Evolutionary conservation across 2,113 vertebrate species (phyloP), one percentile per base, ranked within the genome.

Genomic region (Ammodytes marinus): DNA sequence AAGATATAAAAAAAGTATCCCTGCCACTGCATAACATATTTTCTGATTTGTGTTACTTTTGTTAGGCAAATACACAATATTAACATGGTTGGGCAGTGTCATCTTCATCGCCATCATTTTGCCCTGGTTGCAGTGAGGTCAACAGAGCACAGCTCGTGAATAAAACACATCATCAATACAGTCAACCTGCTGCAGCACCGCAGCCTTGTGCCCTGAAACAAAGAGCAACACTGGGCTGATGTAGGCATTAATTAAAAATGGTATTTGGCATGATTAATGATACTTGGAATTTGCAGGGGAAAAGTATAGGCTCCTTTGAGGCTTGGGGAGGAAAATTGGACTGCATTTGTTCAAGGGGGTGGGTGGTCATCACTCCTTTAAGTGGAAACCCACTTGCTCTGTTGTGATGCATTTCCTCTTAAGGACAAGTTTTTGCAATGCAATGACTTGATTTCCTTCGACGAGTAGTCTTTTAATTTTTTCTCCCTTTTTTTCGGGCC

Each of bases 261-360:
- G 85, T 89, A 90, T 94, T 92, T 91, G 89, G 78, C 79, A 87
- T 94, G 93, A 95, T 94, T 94, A 93, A 95, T 94, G 93, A 88
- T 87, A 89, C 90, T 91, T 89, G 80, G 84, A 89, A 84, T 89
- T 91, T 87, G 75, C 86, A 74, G 73, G 27, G 53, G 81, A 69
- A 86, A 84, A 85, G 64, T 55, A 75, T 27, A 59, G 72, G 76
- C 88, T 88, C 82, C 74, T 58, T 79, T 83, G 82, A 77, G 74
- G 82, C 70, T 84, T 69, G 17, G 64, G 69, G 78, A 90, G 57
- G 72, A 66, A 85, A 77, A 88, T 84, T 80, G 53, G 68, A 43
- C 80, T 69, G 87, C 79, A 80, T 37, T 80, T 76, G 43, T 49
- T 76, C 60, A 89, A 84, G 42, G 27, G 82, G 76, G 76, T 89